Evolutionary conservation across 92 coral and sea anemone genomes (phyloP).

Genomic region (Desmophyllum pertusum): DNA sequence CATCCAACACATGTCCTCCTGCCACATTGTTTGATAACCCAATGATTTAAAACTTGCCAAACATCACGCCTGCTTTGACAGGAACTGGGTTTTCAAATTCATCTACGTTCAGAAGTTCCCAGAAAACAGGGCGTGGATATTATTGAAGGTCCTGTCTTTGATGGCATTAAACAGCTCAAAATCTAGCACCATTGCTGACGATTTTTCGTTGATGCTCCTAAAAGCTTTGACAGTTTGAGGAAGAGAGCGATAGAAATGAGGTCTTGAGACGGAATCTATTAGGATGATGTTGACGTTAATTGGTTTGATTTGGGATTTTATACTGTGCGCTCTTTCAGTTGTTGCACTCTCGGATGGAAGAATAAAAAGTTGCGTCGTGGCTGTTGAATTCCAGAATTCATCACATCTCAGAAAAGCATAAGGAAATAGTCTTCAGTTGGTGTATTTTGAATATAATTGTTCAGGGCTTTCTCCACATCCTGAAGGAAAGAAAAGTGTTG

Average conservation of each 20-base stretch:
- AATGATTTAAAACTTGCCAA: slow-evolving; percentile 51
- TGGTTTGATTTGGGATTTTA: slow-evolving; percentile 16
- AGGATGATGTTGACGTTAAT: slow-evolving; percentile 82
- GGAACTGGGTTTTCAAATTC: slow-evolving; percentile 31
- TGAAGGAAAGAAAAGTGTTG: slow-evolving; percentile 45
- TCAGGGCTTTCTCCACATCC: slow-evolving; percentile 39
- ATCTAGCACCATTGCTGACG: slow-evolving; percentile 59
- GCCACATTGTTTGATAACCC: slow-evolving; percentile 80
- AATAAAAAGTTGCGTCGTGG: slow-evolving; percentile 41
- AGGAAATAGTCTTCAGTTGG: slow-evolving; percentile 13
- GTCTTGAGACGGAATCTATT: slow-evolving; percentile 81
- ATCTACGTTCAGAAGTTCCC: slow-evolving; percentile 33
- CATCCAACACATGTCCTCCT: slow-evolving; percentile 73
- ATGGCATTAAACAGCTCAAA: slow-evolving; percentile 69
- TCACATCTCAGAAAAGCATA: slow-evolving; percentile 50
- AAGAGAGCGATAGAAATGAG: slow-evolving; percentile 86
- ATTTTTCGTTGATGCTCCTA: slow-evolving; percentile 43
- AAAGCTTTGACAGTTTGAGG: slow-evolving; percentile 76
- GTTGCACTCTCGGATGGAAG: slow-evolving; percentile 35
- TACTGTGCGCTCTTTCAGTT: not conserved
- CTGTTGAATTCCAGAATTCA: slow-evolving; percentile 44
- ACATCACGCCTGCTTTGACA: slow-evolving; percentile 38
- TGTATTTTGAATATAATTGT: slow-evolving; percentile 13
- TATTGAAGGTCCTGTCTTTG: slow-evolving; percentile 45
- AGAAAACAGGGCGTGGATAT: slow-evolving; percentile 42